Evolutionary conservation across 2,113 vertebrate genomes (phyloP), one percentile per base, ranked within the genome.

Genomic region (Apteryx mantelli): DNA sequence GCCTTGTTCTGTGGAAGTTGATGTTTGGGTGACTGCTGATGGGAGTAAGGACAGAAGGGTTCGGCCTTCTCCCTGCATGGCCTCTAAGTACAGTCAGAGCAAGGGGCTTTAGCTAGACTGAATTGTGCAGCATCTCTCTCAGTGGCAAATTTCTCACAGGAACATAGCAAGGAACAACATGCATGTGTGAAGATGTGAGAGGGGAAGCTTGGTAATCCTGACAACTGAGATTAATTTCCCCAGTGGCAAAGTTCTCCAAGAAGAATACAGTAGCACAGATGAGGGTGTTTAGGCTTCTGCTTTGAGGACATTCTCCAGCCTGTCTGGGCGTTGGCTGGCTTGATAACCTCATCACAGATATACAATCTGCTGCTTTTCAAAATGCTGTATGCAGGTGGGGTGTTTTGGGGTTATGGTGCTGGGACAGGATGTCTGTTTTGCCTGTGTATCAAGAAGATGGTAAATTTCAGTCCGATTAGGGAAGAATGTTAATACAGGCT

Each of bases 91-190:
- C 44, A 78, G 44, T 40, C 25, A 40, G 44, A 77, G 52, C 42
- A 40, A 70, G 28, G 3, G 24, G 28, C 61, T 53, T 40, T 66
- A 48, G 32, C 22, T 28, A 14, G 5, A 8, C 7, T 19, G 61
- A 66, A 36, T 38, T 56, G 46, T 38, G 24, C 30, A 53, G 18
- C 10, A 11, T 66, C 52, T 26, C 53, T 66, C 26, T 30, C 38
- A 36, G 40, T 25, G 50, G 48, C 32, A 44, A 44, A 36, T 65
- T 25, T 32, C 50, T 25, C 30, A 7, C 44, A 56, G 50, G 55
- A 50, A 38, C 0, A 0, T 25, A 9, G 48, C 0, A 0, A 75
- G 53, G 25, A 70, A 75, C 0, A 1, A 20, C 14, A 24, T 38
- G 30, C 20, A 10, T 3, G 2, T 44, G 24, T 76, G 25, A 71